Base-by-base conservation (phyloP, 1,140 invertebrate species). In the Homarus americanus region DNA sequence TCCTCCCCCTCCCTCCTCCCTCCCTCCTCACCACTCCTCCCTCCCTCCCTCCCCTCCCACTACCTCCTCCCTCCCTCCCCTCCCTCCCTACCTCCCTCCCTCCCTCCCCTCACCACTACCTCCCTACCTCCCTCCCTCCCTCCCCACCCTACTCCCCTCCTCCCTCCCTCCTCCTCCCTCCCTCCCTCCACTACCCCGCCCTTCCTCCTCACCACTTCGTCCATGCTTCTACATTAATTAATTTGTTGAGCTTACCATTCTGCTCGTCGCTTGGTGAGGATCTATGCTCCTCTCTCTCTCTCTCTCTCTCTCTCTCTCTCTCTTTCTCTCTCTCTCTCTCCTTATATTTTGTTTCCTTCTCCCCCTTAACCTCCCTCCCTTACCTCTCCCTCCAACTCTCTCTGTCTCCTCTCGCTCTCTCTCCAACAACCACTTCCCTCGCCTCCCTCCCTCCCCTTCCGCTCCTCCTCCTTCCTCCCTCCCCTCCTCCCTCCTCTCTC, bases 211-310 rank as follows among this genome's bases (percentile, higher is more conserved):
- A 58, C 53, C 17, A 20, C 17, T 58, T 15, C 53, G 17, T 58
- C 53, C 53, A 15, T 58, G 53, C 53, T 4, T 58, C 4, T 58
- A 58, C 53, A 58, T 58, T 58, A 58, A 58, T 58, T 58, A 58
- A 58, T 58, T n/a, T 58, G 53, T 58, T 58, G 53, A 58, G 53
- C 53, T 58, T 58, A 58, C 53, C 53, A 58, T 58, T 58, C 53
- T 58, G 53, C 24, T 58, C 53, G 3, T 20, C 53, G 53, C 53
- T 58, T 58, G 10, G 17, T 58, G 53, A 20, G 53, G 53, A 58
- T 58, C 24, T 15, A 20, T 58, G 53, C 4, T 58, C 53, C 53
- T 17, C 53, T 4, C 10, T 20, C 53, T n/a, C n/a, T n/a, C n/a
- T n/a, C n/a, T n/a, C 12, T 20, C 53, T 20, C 53, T 17, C 53